phyloP scores from a whole-genome alignment of 2,888 invertebrate species.

The Lycocerus yunnanus region DNA sequence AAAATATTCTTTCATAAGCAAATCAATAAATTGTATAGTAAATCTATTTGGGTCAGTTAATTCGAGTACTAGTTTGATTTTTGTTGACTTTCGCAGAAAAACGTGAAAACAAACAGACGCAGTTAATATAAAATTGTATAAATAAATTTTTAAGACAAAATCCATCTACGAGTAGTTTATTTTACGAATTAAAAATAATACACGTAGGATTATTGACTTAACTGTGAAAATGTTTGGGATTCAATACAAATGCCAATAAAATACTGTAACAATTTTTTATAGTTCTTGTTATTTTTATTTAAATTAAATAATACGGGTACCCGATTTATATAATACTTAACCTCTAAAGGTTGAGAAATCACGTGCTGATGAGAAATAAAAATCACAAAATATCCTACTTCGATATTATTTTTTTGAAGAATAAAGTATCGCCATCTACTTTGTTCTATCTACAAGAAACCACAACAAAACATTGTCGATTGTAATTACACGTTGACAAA shows the following conservation, averaged over 20 bases:
- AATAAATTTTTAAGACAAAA: not conserved
- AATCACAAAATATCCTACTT: too few species aligned
- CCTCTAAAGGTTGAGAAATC: too few species aligned
- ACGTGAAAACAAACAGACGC: not conserved
- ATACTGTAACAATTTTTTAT: too few species aligned
- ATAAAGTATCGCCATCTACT: not conserved
- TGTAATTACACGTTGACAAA: not conserved
- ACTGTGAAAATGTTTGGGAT: not conserved
- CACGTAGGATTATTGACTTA: not conserved
- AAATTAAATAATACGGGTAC: too few species aligned
- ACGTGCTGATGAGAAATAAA: too few species aligned
- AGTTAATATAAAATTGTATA: not conserved
- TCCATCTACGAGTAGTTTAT: not conserved
- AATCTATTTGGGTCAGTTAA: slow-evolving; percentile 12
- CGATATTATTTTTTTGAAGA: not conserved
- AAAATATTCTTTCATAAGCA: not conserved
- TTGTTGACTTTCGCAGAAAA: not conserved
- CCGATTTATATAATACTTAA: too few species aligned
- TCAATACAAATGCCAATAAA: not conserved
- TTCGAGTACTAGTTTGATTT: slow-evolving; percentile 8
- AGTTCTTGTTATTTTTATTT: too few species aligned
- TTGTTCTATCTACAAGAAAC: not conserved
- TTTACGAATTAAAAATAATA: not conserved
- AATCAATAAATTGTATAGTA: not conserved
- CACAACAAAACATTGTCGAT: not conserved